Evolutionary conservation across 2,797 vertebrate species (phyloP).

Genomic region (Channa striata): DNA sequence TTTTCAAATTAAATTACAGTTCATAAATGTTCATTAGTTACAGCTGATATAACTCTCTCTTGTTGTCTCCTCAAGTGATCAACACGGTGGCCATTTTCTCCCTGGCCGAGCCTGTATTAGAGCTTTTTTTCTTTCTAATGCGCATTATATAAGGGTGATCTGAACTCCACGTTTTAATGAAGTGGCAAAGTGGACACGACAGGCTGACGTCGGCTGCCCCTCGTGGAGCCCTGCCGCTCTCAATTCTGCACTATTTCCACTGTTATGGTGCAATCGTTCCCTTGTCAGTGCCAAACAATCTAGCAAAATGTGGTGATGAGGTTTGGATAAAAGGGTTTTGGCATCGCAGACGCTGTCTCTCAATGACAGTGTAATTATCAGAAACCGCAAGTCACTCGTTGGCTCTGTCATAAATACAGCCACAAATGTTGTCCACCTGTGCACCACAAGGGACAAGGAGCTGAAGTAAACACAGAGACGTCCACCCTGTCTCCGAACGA

Average conservation of each 20-base stretch:
- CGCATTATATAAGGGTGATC: neutral
- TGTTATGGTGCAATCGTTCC: neutral
- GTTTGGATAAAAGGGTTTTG: neutral
- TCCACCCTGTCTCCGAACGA: too few relatives aligned
- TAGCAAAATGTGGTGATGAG: neutral
- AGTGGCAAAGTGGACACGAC: neutral
- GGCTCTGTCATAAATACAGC: too few relatives aligned
- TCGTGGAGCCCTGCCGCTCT: neutral
- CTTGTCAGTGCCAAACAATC: neutral
- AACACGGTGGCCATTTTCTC: neutral
- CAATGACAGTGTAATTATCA: neutral
- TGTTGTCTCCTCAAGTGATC: neutral
- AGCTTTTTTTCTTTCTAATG: too few relatives aligned
- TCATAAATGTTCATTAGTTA: too few relatives aligned
- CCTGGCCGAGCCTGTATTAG: neutral
- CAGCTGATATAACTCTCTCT: too few relatives aligned
- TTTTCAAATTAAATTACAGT: too few relatives aligned
- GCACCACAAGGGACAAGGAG: neutral
- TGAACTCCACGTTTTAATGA: neutral
- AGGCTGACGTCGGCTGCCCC: neutral
- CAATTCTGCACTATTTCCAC: neutral
- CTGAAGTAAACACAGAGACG: neutral
- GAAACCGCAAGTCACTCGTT: neutral
- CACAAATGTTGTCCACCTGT: neutral
- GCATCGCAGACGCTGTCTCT: too few relatives aligned